Evolutionary conservation across 2,113 vertebrate species (phyloP).

Genomic region (Nothobranchius kuhntae): DNA sequence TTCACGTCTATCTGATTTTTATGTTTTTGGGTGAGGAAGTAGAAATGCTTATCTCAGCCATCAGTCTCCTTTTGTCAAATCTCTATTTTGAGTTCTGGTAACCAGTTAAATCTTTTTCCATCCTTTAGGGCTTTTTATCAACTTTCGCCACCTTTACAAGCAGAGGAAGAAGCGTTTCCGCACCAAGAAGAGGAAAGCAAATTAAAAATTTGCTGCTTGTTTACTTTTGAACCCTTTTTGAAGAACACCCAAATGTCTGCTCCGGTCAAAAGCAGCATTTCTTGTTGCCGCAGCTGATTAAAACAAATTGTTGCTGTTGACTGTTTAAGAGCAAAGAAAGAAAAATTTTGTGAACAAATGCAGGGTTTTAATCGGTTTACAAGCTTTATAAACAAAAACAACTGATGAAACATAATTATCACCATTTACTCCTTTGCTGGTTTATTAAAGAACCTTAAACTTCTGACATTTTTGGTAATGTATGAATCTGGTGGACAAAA

Average conservation of each 20-base stretch:
- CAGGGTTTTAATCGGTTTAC: conserved; percentile 5
- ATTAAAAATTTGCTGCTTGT: conserved; percentile 72
- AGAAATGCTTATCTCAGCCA: neutral
- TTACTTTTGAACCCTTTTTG: conserved; percentile 4
- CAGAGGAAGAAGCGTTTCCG: conserved; percentile 87
- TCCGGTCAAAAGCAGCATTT: too few species aligned
- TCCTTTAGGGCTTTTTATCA: conserved; percentile 84
- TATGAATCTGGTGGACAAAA: neutral
- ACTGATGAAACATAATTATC: neutral
- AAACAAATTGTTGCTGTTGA: too few species aligned
- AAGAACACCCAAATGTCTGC: too few species aligned
- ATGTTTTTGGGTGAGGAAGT: conserved; percentile 88
- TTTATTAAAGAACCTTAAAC: neutral
- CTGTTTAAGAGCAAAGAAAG: conserved; percentile 1
- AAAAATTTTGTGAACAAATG: neutral
- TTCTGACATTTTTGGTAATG: neutral
- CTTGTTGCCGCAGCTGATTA: neutral
- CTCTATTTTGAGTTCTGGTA: neutral
- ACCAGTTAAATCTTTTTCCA: neutral
- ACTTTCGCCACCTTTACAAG: conserved; percentile 92
- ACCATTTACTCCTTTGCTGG: neutral
- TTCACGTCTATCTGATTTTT: conserved; percentile 85
- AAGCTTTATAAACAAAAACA: conserved; percentile 37
- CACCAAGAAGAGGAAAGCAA: conserved; percentile 89
- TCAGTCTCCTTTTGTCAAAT: neutral